Evolutionary conservation across 2,888 invertebrate genomes (phyloP).

Genomic region (Sinohyriopsis cumingii): DNA sequence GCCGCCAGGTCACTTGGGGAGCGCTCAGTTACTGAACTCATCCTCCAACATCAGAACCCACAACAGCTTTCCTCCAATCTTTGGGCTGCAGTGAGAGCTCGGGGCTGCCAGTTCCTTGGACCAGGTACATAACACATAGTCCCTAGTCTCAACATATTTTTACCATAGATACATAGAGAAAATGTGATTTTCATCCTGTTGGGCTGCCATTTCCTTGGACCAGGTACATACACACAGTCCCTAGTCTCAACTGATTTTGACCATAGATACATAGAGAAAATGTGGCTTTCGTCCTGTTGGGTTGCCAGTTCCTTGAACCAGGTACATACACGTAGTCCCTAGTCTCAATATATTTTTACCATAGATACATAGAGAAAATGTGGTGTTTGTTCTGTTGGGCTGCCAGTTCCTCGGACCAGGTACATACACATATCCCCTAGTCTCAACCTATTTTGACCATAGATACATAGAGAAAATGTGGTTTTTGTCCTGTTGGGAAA

Average conservation of each 20-base stretch:
- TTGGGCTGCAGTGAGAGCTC: slow-evolving; percentile 96
- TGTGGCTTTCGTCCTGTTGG: slow-evolving; percentile 67
- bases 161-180: background rate
- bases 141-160: background rate
- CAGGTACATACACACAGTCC: slow-evolving; percentile 74
- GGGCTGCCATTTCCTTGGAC: slow-evolving; percentile 89
- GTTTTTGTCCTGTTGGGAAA: background rate
- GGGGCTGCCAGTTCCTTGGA: slow-evolving; percentile 98
- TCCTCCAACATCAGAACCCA: slow-evolving; percentile 95
- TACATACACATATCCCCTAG: slow-evolving; percentile 48
- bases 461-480: background rate
- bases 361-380: background rate
- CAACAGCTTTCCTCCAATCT: slow-evolving; percentile 94
- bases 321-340: slow-evolving; percentile 69
- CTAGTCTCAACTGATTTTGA: background rate
- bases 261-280: background rate
- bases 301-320: slow-evolving; percentile 98
- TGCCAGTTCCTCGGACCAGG: slow-evolving; percentile 94
- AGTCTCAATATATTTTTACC: background rate
- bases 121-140: slow-evolving; percentile 76
- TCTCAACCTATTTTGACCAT: background rate
- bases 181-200: background rate
- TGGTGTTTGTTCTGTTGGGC: background rate
- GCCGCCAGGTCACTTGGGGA: slow-evolving; percentile 95
- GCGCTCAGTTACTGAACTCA: slow-evolving; percentile 92